Percentiles rank a stretch among this genome's conserved stretches.
Conservation (phyloP, 35 echinoderm and acorn worm genomes). For the Lytechinus variegatus region DNA sequence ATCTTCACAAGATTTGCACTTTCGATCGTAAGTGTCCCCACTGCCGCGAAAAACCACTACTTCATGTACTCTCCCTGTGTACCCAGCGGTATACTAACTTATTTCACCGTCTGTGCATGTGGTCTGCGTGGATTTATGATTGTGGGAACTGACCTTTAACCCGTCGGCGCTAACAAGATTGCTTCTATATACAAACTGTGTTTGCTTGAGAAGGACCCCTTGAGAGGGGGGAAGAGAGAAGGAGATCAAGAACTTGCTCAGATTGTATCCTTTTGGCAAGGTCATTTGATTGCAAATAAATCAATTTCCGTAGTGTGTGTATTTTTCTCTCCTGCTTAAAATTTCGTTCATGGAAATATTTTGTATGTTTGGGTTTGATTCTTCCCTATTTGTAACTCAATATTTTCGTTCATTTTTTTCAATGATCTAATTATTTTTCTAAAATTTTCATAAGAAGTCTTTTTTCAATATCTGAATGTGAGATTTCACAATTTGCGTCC, state of each 20-base stretch:
- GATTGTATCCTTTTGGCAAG: not conserved
- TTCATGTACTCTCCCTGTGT: not conserved
- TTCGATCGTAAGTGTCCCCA: not conserved
- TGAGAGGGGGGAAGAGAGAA: not conserved
- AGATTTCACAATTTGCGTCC: not conserved
- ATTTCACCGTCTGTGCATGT: not conserved
- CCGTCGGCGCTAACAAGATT: not conserved
- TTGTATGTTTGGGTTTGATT: not conserved
- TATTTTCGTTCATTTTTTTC: not conserved
- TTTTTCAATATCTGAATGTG: not conserved
- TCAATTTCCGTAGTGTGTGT: not conserved
- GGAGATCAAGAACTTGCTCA: no score
- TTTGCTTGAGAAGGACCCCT: not conserved
- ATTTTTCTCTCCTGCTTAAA: not conserved
- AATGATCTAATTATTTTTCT: not conserved
- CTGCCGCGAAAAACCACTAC: not conserved
- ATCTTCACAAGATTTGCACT: not conserved
- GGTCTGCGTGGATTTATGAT: not conserved
- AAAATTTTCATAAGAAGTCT: not conserved
- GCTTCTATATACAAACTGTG: not conserved
- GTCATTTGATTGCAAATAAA: not conserved
- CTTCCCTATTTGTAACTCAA: not conserved
- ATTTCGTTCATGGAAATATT: not conserved
- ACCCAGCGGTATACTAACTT: not conserved
- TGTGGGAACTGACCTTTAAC: not conserved